phyloP scores from a whole-genome alignment of 2,797 vertebrate genomes.

The Adrianichthys oophorus region DNA sequence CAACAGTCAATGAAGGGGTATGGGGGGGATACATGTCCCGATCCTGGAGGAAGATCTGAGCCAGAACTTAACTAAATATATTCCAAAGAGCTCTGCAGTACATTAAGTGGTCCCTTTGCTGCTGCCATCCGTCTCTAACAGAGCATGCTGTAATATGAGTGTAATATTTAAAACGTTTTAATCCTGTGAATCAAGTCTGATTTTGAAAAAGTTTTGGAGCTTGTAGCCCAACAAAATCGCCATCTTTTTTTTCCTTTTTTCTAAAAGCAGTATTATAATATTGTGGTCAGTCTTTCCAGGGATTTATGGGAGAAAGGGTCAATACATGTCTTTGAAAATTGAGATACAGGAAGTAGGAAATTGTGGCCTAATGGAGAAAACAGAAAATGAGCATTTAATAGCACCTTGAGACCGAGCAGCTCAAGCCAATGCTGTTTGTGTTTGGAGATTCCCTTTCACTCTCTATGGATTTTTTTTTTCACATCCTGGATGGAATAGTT shows the following conservation, averaged over 20 bases:
- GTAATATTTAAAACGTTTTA: slow-evolving; percentile 56
- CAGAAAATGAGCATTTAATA: slow-evolving; percentile 29
- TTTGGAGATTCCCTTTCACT: slow-evolving; percentile 19
- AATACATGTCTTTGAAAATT: slow-evolving; percentile 25
- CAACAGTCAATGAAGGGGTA: slow-evolving; percentile 6
- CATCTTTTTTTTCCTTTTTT: slow-evolving; percentile 5
- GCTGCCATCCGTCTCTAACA: slow-evolving; percentile 36
- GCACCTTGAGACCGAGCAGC: slow-evolving; percentile 36
- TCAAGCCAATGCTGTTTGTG: slow-evolving; percentile 16
- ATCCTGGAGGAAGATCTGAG: slow-evolving; percentile 62
- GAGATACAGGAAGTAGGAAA: slow-evolving; percentile 36
- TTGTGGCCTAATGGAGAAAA: slow-evolving; percentile 47
- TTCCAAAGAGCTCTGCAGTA: slow-evolving; percentile 58
- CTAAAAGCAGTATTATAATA: neutral
- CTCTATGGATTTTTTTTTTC: slow-evolving; percentile 39
- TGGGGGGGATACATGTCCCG: slow-evolving; percentile 52
- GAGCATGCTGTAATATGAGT: slow-evolving; percentile 40
- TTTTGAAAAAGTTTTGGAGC: slow-evolving; percentile 25
- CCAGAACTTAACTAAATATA: slow-evolving; percentile 61
- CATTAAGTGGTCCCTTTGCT: slow-evolving; percentile 69
- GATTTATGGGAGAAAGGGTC: slow-evolving; percentile 10
- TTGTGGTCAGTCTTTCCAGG: neutral
- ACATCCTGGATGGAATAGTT: slow-evolving; percentile 13
- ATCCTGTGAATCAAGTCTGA: slow-evolving; percentile 44
- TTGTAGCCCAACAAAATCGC: slow-evolving; percentile 13